Evolutionary conservation across 53 echinoderm and acorn worm species (phyloP).

Genomic region (Holothuria scabra): DNA sequence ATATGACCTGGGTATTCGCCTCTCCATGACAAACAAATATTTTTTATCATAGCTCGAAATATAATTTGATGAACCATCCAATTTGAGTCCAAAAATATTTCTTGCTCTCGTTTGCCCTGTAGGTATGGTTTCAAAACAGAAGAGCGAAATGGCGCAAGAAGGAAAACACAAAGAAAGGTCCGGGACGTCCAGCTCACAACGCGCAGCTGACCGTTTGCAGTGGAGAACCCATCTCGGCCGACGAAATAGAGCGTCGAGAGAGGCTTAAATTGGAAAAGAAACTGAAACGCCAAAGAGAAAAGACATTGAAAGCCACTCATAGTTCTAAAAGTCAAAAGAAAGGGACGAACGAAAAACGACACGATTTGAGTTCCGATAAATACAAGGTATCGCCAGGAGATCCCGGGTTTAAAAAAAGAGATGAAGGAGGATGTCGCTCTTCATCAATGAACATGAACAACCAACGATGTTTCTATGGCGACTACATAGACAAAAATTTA

Average conservation of each 20-base stretch:
- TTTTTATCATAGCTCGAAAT: no score
- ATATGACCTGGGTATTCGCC: no score
- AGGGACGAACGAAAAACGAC: conserved; percentile 16
- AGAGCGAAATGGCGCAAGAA: conserved; percentile 97
- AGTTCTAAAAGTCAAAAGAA: conserved; percentile 38
- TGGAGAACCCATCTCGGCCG: conserved; percentile 91
- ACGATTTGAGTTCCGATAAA: background rate
- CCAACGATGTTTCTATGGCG: conserved; percentile 36
- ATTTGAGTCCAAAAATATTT: background rate
- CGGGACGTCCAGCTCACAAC: conserved; percentile 97
- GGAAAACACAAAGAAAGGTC: conserved; percentile 97
- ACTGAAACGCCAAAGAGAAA: conserved; percentile 84
- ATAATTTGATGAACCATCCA: no score
- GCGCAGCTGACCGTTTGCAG: conserved; percentile 94
- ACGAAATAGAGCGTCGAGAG: conserved; percentile 87
- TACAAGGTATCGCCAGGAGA: conserved; percentile 2
- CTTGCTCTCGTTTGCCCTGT: background rate
- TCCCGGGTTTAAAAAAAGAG: background rate
- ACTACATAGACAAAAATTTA: conserved; percentile 33
- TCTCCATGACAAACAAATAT: no score
- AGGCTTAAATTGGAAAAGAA: conserved; percentile 77
- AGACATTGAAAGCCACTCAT: conserved; percentile 55
- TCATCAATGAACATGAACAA: conserved; percentile 28
- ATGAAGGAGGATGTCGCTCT: conserved; percentile 19
- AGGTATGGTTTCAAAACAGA: conserved; percentile 99